Evolutionary conservation across 2,888 invertebrate species (phyloP), one percentile per base, ranked within the genome.

Genomic region (Agrotis segetum): DNA sequence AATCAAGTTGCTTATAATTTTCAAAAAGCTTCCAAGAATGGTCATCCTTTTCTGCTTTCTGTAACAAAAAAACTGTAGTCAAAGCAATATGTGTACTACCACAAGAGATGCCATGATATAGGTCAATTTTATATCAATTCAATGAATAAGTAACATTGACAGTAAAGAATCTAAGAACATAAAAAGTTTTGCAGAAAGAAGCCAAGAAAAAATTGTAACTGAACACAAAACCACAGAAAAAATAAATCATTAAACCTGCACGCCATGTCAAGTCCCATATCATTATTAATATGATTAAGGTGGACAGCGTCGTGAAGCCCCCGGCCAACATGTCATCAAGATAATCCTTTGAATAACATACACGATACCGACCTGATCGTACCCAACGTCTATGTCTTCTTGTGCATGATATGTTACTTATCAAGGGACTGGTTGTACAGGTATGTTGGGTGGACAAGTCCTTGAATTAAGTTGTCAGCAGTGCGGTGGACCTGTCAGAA

Each of bases 291-390:
- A 61, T 47, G 65, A 77, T 71, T 71, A 24, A 71, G 47, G 21
- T 61, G 65, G 60, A 71, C 75, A 65, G 63, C 63, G 19, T 70
- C 77, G 74, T 76, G 78, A 29, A 40, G 67, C 76, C 78, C 19
- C 49, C 34, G 67, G 78, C 78, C 60, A 17, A 59, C 53, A 59
- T 78, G 78, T 77, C 76, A 77, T 40, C 67, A 17, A 34, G 34
- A 60, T 78, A 78, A 76, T 78, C 72, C 61, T 24, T 17, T 61
- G 60, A 44, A 71, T 74, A 67, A 67, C 67, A 67, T 24, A 75
- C 76, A 19, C 14, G 67, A 47, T 56, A 71, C 24, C 5, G 17
- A 49, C 60, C 61, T 53, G 60, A 7, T 47, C 50, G 40, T 19
- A 55, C 59, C 40, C 74, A 79, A 74, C 79, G 74, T 62, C 14